phyloP scores from a whole-genome alignment of 2,797 vertebrate genomes.

The Lepilemur ruficaudatus region DNA sequence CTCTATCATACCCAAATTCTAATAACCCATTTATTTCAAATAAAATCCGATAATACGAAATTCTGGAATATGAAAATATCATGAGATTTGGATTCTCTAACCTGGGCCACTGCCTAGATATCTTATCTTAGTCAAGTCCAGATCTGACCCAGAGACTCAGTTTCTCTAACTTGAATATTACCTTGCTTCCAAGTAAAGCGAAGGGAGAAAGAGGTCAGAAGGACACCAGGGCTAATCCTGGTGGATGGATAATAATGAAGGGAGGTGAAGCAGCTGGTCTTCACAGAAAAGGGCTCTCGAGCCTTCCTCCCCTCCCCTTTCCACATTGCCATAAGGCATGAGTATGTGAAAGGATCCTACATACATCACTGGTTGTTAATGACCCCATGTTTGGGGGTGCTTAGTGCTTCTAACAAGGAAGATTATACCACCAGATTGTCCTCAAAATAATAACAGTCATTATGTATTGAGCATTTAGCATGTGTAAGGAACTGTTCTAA shows the following conservation, averaged over 20 bases:
- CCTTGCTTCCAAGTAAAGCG: slow-evolving; percentile 51
- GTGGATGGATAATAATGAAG: slow-evolving; percentile 54
- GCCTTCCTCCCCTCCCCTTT: background rate
- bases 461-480: background rate
- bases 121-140: slow-evolving; percentile 8
- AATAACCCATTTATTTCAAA: slow-evolving; percentile 56
- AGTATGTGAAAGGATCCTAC: background rate
- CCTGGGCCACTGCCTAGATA: background rate
- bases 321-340: background rate
- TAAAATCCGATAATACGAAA: slow-evolving; percentile 24
- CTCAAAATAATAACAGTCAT: slow-evolving; percentile 29
- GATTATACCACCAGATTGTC: background rate
- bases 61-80: slow-evolving; percentile 41
- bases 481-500: background rate
- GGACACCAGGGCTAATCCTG: slow-evolving; percentile 51
- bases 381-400: slow-evolving; percentile 5
- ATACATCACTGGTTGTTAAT: slow-evolving; percentile 24
- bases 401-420: slow-evolving; percentile 34
- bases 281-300: slow-evolving; percentile 33
- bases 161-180: slow-evolving; percentile 49
- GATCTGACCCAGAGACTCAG: slow-evolving; percentile 17
- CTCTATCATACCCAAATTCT: slow-evolving; percentile 52
- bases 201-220: slow-evolving; percentile 40
- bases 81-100: slow-evolving; percentile 16
- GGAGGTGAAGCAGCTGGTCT: slow-evolving; percentile 58